Evolutionary conservation across 2,113 vertebrate genomes (phyloP).

Genomic region (Pycnonotus jocosus): DNA sequence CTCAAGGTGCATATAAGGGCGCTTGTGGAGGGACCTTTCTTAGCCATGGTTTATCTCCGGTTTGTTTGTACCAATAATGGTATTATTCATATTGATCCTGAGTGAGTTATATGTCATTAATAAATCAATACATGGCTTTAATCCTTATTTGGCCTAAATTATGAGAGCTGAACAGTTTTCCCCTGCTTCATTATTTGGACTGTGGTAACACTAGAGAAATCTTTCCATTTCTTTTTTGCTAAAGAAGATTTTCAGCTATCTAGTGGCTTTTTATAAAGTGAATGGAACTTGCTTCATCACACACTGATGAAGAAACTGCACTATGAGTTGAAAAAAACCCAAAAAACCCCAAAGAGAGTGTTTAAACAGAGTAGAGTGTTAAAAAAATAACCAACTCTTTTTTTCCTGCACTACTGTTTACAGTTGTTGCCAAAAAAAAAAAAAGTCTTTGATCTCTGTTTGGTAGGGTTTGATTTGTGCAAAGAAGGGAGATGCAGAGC

Average conservation of each 20-base stretch:
- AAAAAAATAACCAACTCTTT: not conserved
- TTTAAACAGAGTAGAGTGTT: not conserved
- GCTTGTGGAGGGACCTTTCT: not conserved
- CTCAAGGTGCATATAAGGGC: fast-evolving
- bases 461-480: not conserved
- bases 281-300: not conserved
- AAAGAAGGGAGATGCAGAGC: not conserved
- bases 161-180: not conserved
- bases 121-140: not conserved
- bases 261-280: not conserved
- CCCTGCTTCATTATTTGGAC: not conserved
- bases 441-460: not conserved
- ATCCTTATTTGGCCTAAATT: not conserved
- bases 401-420: not conserved
- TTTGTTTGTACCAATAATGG: not conserved
- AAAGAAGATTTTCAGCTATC: not conserved
- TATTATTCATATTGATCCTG: not conserved
- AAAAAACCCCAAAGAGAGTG: not conserved
- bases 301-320: not conserved
- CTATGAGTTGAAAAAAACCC: not conserved
- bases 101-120: not conserved
- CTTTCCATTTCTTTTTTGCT: not conserved
- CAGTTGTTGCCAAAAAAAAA: not conserved
- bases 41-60: not conserved
- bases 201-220: not conserved